Conservation (phyloP, 2,888 invertebrate species). For the Danaus chrysippus region DNA sequence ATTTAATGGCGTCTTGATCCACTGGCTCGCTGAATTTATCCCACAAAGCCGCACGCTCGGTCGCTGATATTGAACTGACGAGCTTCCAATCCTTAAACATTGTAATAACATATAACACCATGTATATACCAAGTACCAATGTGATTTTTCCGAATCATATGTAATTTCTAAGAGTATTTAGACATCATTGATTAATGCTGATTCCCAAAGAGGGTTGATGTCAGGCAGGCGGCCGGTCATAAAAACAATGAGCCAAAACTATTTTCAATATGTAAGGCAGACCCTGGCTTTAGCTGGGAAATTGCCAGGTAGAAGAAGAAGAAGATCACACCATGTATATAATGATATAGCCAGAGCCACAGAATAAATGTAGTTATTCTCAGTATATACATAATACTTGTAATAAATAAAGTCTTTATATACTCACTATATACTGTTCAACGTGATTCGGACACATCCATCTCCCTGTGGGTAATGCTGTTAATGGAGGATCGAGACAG, state of each 20-base stretch:
- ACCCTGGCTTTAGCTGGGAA: too few relatives aligned
- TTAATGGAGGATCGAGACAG: slow-evolving; percentile 95
- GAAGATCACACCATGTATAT: not conserved
- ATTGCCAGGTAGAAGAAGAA: too few relatives aligned
- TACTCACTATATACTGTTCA: slow-evolving; percentile 89
- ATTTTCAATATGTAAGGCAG: too few relatives aligned
- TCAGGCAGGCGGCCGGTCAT: too few relatives aligned
- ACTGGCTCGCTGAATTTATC: slow-evolving; percentile 88
- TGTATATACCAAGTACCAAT: too few relatives aligned
- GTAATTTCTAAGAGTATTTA: too few relatives aligned
- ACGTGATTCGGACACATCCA: slow-evolving; percentile 99
- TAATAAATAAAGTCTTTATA: not conserved
- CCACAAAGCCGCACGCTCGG: slow-evolving; percentile 93
- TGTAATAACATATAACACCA: too few relatives aligned
- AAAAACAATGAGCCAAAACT: too few relatives aligned
- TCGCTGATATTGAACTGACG: slow-evolving; percentile 89
- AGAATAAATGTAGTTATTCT: not conserved
- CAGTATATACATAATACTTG: too few relatives aligned
- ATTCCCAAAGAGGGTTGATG: too few relatives aligned
- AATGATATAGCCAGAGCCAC: not conserved
- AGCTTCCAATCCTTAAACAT: slow-evolving; percentile 85
- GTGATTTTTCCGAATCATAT: too few relatives aligned
- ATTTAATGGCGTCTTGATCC: slow-evolving; percentile 92
- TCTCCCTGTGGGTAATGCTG: slow-evolving; percentile 90
- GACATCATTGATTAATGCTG: too few relatives aligned